A percentile compares a stretch with the other conserved stretches of the same genome.
Evolutionary conservation across 1,140 invertebrate genomes (phyloP).

Genomic region (Microplitis mediator): DNA sequence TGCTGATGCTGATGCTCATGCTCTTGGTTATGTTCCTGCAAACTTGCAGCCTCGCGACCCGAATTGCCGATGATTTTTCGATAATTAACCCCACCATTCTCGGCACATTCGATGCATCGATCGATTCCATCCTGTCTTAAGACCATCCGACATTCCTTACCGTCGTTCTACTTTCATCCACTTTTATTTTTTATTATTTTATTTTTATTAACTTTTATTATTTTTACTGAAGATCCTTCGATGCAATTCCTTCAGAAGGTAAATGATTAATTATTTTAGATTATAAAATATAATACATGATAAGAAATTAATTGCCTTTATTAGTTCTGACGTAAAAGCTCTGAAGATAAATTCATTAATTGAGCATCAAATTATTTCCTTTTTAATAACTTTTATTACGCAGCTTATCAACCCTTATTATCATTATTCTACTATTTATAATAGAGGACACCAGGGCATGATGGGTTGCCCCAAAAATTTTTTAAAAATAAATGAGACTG

Average conservation of each 20-base stretch:
- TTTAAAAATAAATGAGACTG: too few relatives aligned
- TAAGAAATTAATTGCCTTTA: not conserved
- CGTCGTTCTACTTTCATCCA: constrained; percentile 29
- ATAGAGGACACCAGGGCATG: too few relatives aligned
- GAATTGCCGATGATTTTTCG: constrained; percentile 37
- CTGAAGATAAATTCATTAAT: not conserved
- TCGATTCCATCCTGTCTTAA: constrained; percentile 14
- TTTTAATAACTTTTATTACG: too few relatives aligned
- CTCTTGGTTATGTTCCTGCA: not conserved
- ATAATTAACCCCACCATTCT: constrained; percentile 37
- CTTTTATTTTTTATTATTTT: not conserved
- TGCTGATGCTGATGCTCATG: too few relatives aligned
- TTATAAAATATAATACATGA: not conserved
- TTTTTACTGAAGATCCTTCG: too few relatives aligned
- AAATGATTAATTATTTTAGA: not conserved
- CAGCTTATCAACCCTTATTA: too few relatives aligned
- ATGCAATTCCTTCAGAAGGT: too few relatives aligned
- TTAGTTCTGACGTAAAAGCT: not conserved
- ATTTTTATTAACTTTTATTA: not conserved
- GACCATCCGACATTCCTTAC: constrained; percentile 29
- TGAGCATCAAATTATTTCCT: too few relatives aligned
- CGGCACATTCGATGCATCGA: not conserved
- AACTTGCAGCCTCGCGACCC: constrained; percentile 7
- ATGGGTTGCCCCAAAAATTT: too few relatives aligned
- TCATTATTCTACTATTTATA: too few relatives aligned